These are phyloP conservation scores for Gyrodactylus salaris DNA, from an alignment of 1,140 invertebrate genomes.

Conservation along the genomic window DNA sequence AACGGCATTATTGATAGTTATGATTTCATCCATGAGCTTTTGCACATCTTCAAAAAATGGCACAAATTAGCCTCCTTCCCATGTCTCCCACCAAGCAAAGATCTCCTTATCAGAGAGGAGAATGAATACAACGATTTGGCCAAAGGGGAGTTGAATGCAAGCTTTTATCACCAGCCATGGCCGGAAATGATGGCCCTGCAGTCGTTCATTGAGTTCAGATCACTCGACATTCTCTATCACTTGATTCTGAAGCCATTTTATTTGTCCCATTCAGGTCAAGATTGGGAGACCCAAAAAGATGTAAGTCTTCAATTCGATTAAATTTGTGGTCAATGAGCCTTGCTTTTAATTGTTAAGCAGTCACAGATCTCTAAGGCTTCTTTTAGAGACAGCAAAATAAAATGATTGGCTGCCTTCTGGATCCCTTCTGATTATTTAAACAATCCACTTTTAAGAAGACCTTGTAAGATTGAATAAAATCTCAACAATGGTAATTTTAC, in stretches of 20 bases:
- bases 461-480: too few species aligned
- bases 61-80: background rate
- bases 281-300: too few species aligned
- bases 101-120: background rate
- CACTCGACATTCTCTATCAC: background rate
- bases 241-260: background rate
- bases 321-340: too few species aligned
- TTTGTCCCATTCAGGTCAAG: too few species aligned
- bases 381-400: too few species aligned
- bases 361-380: too few species aligned
- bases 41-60: background rate
- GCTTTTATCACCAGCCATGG: background rate
- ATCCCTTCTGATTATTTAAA: too few species aligned
- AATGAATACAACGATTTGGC: background rate
- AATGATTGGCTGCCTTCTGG: too few species aligned
- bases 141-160: background rate
- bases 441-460: too few species aligned
- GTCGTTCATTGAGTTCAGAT: background rate
- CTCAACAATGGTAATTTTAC: too few species aligned
- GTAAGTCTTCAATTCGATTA: too few species aligned
- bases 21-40: background rate
- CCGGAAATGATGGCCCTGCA: background rate
- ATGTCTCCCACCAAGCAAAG: background rate
- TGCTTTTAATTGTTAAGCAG: too few species aligned
- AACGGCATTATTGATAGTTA: background rate